Percentiles rank a stretch among this genome's conserved stretches.
phyloP scores from a whole-genome alignment of 2,888 invertebrate genomes.

The Lycia hirtaria region DNA sequence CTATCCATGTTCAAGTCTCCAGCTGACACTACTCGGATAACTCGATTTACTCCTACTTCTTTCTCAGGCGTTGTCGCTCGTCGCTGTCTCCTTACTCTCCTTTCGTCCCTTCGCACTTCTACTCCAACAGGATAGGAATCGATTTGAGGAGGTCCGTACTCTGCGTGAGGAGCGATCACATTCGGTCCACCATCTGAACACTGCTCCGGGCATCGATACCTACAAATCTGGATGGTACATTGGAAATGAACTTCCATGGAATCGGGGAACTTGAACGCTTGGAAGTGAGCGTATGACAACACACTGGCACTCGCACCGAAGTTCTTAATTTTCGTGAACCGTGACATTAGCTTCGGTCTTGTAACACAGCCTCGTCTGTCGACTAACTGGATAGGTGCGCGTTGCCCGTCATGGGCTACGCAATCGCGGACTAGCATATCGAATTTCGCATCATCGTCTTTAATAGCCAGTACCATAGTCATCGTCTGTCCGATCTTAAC shows the following conservation, averaged over 20 bases:
- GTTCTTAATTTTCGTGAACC: slow-evolving; percentile 97
- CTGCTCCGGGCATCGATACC: slow-evolving; percentile 96
- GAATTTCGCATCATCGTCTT: slow-evolving; percentile 97
- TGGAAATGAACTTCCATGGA: slow-evolving; percentile 99
- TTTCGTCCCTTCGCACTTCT: slow-evolving; percentile 90
- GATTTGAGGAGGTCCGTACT: slow-evolving; percentile 90
- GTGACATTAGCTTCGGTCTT: slow-evolving; percentile 95
- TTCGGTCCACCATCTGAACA: slow-evolving; percentile 89
- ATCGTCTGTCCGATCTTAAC: slow-evolving; percentile 98
- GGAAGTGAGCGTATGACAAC: slow-evolving; percentile 96
- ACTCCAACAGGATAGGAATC: slow-evolving; percentile 84
- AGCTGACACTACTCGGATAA: slow-evolving; percentile 96
- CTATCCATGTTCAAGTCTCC: slow-evolving; percentile 94
- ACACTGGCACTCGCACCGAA: slow-evolving; percentile 97
- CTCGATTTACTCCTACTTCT: slow-evolving; percentile 94
- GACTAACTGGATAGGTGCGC: slow-evolving; percentile 96
- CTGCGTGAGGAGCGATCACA: slow-evolving; percentile 84
- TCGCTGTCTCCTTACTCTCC: slow-evolving; percentile 88
- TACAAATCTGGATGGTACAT: slow-evolving; percentile 97
- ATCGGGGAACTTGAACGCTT: slow-evolving; percentile 98
- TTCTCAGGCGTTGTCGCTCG: slow-evolving; percentile 88
- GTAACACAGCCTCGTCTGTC: slow-evolving; percentile 97
- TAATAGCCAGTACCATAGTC: slow-evolving; percentile 98
- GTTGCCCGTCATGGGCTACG: slow-evolving; percentile 97
- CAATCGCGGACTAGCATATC: slow-evolving; percentile 98